phyloP scores from a whole-genome alignment of 2,888 invertebrate species.

The Idaea dimidiata region DNA sequence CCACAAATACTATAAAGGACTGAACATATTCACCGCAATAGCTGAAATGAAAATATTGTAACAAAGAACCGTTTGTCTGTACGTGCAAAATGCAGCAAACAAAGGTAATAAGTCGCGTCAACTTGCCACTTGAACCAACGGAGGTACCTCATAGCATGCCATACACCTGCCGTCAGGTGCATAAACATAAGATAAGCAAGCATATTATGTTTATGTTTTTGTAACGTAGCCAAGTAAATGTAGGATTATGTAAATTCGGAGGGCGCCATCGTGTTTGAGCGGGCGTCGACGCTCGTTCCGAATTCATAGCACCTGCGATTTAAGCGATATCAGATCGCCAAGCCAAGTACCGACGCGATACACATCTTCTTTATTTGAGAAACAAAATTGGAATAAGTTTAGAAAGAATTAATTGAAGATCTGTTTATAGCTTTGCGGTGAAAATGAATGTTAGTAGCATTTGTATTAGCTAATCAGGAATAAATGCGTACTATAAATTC shows the following conservation, averaged over 20 bases:
- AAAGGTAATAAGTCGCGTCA: not conserved
- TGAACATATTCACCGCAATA: not conserved
- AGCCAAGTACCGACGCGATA: not conserved
- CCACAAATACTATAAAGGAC: not conserved
- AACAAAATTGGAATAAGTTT: not conserved
- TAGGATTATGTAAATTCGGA: conserved; percentile 16
- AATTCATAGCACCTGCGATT: not conserved
- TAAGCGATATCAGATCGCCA: not conserved
- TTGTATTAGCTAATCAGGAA: not conserved
- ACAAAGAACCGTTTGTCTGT: not conserved
- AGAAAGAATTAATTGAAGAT: not conserved
- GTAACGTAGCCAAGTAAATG: conserved; percentile 10
- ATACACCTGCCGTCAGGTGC: conserved; percentile 22
- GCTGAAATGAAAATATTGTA: not conserved
- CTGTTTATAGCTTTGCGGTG: not conserved
- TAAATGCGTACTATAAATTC: not conserved
- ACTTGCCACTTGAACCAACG: not conserved
- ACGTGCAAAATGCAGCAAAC: not conserved
- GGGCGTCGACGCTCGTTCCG: not conserved
- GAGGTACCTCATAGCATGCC: not conserved
- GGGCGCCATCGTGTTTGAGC: conserved; percentile 2
- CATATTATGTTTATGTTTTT: conserved; percentile 13
- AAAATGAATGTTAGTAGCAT: no score
- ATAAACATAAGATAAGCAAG: conserved; percentile 8
- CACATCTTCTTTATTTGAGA: not conserved